Percentiles rank a stretch among this genome's conserved stretches.
These are phyloP conservation scores for Drosophila eugracilis DNA, from an alignment of 1,140 invertebrate species.

Conservation along the genomic window DNA sequence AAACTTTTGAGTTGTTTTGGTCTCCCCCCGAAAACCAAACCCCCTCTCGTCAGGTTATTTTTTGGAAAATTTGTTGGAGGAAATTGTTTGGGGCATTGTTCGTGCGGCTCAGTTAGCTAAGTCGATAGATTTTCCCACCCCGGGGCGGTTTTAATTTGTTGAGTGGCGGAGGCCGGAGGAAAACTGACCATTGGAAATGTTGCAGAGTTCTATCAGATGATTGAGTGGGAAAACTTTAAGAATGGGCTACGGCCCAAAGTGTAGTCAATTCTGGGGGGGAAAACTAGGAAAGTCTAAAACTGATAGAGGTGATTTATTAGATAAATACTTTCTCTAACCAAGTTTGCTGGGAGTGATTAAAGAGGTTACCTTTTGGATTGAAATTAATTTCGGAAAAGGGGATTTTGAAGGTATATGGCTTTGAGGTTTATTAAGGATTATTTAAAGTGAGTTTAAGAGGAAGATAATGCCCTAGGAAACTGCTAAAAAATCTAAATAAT, in stretches of 20 bases:
- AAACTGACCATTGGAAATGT: conserved; percentile 28
- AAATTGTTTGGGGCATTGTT: conserved; percentile 48
- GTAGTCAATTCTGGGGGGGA: neutral
- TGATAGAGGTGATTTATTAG: conserved; percentile 13
- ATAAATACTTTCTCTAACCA: conserved; percentile 12
- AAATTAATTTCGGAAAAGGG: neutral
- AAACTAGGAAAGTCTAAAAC: neutral
- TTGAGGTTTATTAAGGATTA: neutral
- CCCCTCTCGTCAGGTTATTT: conserved; percentile 10
- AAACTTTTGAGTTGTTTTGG: conserved; percentile 46
- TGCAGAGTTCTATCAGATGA: conserved; percentile 26
- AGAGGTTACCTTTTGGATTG: conserved; percentile 4
- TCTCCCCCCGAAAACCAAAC: neutral
- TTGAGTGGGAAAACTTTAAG: conserved; percentile 32
- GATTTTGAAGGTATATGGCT: neutral
- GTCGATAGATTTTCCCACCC: conserved; percentile 45
- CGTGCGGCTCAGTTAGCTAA: conserved; percentile 45
- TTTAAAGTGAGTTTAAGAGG: neutral
- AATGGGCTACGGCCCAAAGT: conserved; percentile 1
- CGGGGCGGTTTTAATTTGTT: conserved; percentile 41
- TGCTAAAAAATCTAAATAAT: neutral
- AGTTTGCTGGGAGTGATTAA: conserved; percentile 27
- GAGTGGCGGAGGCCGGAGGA: conserved; percentile 7
- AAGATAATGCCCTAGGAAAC: too few relatives aligned
- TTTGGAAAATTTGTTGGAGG: conserved; percentile 50